Evolutionary conservation across 1,140 invertebrate species (phyloP).

Genomic region (Leptopilina boulardi): DNA sequence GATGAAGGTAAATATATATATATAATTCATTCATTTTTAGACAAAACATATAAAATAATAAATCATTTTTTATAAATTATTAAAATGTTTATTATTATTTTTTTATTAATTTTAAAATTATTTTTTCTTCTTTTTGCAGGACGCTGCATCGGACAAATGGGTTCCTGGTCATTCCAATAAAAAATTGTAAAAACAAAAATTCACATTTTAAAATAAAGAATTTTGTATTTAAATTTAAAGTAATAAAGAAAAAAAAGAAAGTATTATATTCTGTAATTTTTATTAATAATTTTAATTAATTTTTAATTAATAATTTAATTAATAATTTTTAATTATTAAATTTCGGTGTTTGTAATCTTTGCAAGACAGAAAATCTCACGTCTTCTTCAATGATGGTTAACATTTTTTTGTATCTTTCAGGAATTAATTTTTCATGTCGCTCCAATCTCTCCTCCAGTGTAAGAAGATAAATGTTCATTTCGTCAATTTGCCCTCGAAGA

Average conservation of each 20-base stretch:
- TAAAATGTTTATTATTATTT: too few relatives aligned
- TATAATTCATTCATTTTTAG: too few relatives aligned
- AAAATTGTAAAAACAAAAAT: slow-evolving; percentile 46
- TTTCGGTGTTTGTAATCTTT: slow-evolving; percentile 33
- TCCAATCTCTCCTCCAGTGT: slow-evolving; percentile 72
- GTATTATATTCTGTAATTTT: too few relatives aligned
- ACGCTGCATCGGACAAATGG: slow-evolving; percentile 85
- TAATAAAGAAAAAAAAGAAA: background rate
- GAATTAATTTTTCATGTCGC: slow-evolving; percentile 68
- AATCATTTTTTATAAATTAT: too few relatives aligned
- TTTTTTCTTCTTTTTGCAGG: slow-evolving; percentile 71
- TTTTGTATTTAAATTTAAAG: too few relatives aligned
- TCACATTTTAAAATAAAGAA: slow-evolving; percentile 31
- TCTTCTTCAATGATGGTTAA: slow-evolving; percentile 49
- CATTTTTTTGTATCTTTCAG: slow-evolving; percentile 62
- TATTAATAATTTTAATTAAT: too few relatives aligned
- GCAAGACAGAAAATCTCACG: slow-evolving; percentile 35
- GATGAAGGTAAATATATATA: slow-evolving; percentile 82
- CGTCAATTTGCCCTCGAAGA: slow-evolving; percentile 68
- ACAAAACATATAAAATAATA: too few relatives aligned
- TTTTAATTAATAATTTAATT: too few relatives aligned
- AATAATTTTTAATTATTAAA: background rate
- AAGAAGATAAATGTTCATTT: slow-evolving; percentile 68
- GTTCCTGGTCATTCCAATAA: slow-evolving; percentile 82
- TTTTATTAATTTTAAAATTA: background rate